phyloP scores from a whole-genome alignment of 2,797 vertebrate species.

The Spinus olivaceus region DNA sequence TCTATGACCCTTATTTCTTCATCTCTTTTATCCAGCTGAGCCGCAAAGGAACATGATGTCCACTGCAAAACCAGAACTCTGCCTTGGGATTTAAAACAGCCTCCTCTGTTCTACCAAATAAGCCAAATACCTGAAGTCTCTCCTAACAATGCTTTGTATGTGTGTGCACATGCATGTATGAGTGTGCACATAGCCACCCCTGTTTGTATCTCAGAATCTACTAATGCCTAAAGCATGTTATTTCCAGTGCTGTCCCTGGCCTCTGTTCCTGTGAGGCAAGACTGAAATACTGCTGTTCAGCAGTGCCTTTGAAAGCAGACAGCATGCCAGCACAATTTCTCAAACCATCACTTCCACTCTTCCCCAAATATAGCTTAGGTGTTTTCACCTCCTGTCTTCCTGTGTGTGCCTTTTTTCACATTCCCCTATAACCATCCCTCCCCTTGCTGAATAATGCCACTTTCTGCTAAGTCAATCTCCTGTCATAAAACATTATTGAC shows the following conservation, averaged over 20 bases:
- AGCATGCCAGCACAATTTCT: background rate
- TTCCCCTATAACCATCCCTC: background rate
- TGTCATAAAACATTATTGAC: background rate
- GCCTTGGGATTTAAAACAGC: background rate
- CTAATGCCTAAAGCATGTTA: background rate
- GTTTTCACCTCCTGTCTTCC: background rate
- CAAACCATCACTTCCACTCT: background rate
- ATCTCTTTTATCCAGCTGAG: background rate
- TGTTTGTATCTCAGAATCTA: background rate
- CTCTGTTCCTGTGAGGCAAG: background rate
- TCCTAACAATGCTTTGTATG: background rate
- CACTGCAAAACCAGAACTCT: background rate
- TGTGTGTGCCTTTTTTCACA: background rate
- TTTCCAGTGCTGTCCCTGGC: background rate
- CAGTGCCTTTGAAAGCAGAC: background rate
- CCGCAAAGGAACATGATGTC: background rate
- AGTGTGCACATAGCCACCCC: accelerated
- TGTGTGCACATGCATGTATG: accelerated
- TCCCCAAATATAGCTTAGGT: background rate
- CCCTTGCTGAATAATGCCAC: background rate
- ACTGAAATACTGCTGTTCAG: background rate
- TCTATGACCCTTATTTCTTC: background rate
- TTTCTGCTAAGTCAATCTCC: background rate
- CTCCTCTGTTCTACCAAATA: background rate
- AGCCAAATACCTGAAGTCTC: background rate